Evolutionary conservation across 2,888 invertebrate genomes (phyloP).

Genomic region (Stegana nigrithorax): DNA sequence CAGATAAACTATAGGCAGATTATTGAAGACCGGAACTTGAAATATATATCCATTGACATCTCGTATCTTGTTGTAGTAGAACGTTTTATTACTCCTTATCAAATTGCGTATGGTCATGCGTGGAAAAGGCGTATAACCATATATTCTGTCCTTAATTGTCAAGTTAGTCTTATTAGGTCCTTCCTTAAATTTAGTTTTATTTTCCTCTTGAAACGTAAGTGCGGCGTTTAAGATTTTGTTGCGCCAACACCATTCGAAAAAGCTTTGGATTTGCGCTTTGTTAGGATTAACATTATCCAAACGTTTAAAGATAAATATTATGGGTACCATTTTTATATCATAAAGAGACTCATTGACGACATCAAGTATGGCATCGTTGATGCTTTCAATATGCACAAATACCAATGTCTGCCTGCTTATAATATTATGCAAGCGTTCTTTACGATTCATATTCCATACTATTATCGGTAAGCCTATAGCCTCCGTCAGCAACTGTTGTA

Average conservation of each 20-base stretch:
- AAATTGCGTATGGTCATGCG: background rate
- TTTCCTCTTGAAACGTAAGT: background rate
- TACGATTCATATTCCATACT: background rate
- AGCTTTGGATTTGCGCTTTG: background rate
- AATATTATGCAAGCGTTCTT: background rate
- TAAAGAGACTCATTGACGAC: background rate
- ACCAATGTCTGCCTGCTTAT: background rate
- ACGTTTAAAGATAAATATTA: background rate
- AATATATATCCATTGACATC: background rate
- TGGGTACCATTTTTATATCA: background rate
- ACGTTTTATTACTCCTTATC: background rate
- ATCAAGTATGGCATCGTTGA: background rate
- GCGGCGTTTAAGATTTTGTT: background rate
- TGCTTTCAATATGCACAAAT: background rate
- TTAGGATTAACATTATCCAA: background rate
- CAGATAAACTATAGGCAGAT: background rate
- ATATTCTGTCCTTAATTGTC: no score
- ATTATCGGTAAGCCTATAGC: background rate
- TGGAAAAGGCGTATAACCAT: conserved; percentile 5
- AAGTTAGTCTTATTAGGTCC: no score
- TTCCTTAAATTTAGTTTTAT: no score
- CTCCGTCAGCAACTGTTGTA: background rate
- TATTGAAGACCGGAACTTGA: background rate
- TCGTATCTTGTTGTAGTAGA: background rate
- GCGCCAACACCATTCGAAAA: background rate